These are phyloP conservation scores for Delia radicum DNA, from an alignment of 1,140 invertebrate genomes.

Conservation along the genomic window DNA sequence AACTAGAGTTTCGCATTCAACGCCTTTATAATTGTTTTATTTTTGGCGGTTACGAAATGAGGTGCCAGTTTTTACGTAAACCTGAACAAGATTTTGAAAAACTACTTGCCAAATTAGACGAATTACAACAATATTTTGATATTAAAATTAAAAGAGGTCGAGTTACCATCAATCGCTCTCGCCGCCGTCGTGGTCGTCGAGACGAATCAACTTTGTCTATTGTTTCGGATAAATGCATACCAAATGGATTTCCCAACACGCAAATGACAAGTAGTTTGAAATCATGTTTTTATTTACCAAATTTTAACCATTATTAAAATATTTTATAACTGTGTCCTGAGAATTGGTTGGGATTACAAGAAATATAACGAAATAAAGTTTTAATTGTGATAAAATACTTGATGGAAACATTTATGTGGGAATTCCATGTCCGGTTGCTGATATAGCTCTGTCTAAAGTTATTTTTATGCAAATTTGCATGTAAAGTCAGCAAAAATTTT, in stretches of 20 bases:
- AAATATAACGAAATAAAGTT: too few species aligned
- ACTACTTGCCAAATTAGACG: constrained; percentile 37
- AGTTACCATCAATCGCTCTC: constrained; percentile 21
- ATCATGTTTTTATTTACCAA: constrained; percentile 35
- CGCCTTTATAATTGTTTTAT: constrained; percentile 45
- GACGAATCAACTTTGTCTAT: neutral
- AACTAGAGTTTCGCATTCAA: constrained; percentile 47
- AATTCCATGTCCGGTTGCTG: too few species aligned
- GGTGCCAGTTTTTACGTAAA: constrained; percentile 41
- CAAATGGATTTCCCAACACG: constrained; percentile 34
- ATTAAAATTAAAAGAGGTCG: constrained; percentile 37
- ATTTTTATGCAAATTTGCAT: too few species aligned
- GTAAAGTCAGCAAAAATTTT: too few species aligned
- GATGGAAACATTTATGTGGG: too few species aligned
- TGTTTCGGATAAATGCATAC: constrained; percentile 33
- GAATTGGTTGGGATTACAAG: too few species aligned
- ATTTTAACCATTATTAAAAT: neutral
- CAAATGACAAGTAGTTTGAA: constrained; percentile 38
- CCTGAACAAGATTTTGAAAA: constrained; percentile 40
- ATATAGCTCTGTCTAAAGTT: too few species aligned
- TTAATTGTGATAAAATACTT: too few species aligned
- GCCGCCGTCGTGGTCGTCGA: neutral
- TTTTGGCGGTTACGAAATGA: constrained; percentile 34
- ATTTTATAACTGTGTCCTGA: too few species aligned
- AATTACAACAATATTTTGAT: constrained; percentile 42